phyloP scores from a whole-genome alignment of 2,797 vertebrate genomes.

The Dryobates pubescens region DNA sequence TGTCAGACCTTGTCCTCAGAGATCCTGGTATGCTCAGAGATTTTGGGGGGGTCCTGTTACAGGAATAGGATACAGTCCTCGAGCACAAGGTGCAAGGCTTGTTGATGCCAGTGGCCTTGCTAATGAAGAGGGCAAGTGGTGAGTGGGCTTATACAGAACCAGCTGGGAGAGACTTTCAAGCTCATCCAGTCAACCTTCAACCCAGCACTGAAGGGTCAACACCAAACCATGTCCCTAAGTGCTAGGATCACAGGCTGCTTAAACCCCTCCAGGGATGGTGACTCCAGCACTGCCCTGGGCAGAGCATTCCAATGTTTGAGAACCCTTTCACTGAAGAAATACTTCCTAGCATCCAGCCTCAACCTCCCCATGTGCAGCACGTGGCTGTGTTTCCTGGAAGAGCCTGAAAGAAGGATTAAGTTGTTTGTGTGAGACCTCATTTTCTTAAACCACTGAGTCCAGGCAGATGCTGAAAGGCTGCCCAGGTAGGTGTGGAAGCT shows the following conservation, averaged over 20 bases:
- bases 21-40: neutral
- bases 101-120: neutral
- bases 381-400: neutral
- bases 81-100: neutral
- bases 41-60: conserved; percentile 8
- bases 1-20: neutral
- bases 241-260: too few relatives aligned
- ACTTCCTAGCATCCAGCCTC: neutral
- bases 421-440: neutral
- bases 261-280: too few relatives aligned
- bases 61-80: neutral
- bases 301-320: too few relatives aligned
- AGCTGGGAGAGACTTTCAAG: too few relatives aligned
- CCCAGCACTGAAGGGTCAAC: too few relatives aligned
- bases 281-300: too few relatives aligned
- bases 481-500: neutral
- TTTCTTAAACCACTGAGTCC: neutral
- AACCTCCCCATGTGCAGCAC: neutral
- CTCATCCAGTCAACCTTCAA: too few relatives aligned
- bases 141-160: neutral
- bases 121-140: neutral
- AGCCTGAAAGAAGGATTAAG: neutral
- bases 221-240: too few relatives aligned
- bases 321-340: too few relatives aligned
- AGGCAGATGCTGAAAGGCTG: neutral